phyloP scores from a whole-genome alignment of 1,140 invertebrate species.

The Lordiphosa collinella region DNA sequence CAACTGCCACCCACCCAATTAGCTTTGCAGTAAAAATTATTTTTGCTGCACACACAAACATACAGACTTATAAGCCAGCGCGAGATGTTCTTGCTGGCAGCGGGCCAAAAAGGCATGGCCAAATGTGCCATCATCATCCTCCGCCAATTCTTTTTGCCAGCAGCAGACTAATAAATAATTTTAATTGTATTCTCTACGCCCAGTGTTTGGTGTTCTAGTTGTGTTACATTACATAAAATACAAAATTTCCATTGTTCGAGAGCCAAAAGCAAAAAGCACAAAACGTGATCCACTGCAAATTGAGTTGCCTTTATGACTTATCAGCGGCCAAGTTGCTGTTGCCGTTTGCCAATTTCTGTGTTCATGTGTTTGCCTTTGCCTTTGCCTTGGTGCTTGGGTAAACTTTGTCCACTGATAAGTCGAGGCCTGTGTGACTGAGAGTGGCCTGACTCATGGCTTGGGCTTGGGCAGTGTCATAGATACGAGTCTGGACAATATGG shows the following conservation, averaged over 20 bases:
- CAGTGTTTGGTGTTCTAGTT: slow-evolving; percentile 14
- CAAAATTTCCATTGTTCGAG: slow-evolving; percentile 40
- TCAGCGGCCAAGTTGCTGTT: slow-evolving; percentile 20
- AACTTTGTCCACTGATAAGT: slow-evolving; percentile 71
- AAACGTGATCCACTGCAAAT: slow-evolving; percentile 72
- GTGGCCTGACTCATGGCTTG: slow-evolving; percentile 15
- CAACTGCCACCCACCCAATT: too few species aligned
- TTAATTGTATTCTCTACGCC: slow-evolving; percentile 61
- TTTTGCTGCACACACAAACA: not conserved
- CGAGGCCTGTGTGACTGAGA: slow-evolving; percentile 6
- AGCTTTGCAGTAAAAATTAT: too few species aligned
- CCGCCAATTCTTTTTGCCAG: not conserved
- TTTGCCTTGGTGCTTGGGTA: slow-evolving; percentile 49
- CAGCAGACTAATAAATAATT: slow-evolving; percentile 68
- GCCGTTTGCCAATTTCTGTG: slow-evolving; percentile 18
- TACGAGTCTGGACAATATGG: slow-evolving; percentile 34
- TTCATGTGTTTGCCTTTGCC: slow-evolving; percentile 36
- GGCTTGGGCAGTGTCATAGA: slow-evolving; percentile 25
- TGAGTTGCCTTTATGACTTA: slow-evolving; percentile 46
- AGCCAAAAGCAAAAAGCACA: slow-evolving; percentile 22
- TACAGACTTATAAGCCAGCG: not conserved
- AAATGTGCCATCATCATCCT: slow-evolving; percentile 57
- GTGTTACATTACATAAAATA: slow-evolving; percentile 39
- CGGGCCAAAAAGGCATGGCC: slow-evolving; percentile 72
- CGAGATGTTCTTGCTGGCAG: slow-evolving; percentile 45